Evolutionary conservation across 2,113 vertebrate species (phyloP).

Genomic region (Euleptes europaea): DNA sequence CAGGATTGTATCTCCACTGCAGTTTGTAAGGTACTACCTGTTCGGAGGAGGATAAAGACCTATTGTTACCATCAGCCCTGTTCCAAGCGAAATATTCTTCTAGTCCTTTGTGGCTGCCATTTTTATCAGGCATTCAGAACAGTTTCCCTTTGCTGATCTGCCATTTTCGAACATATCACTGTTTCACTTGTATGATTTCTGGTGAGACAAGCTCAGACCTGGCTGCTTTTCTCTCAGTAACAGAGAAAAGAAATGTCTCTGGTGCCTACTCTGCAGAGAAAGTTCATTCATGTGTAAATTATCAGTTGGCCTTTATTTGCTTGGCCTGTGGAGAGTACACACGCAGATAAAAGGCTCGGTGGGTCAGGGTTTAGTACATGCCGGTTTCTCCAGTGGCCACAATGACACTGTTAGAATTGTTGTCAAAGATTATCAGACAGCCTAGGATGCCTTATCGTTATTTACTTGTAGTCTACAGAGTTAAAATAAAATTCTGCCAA

Average conservation of each 20-base stretch:
- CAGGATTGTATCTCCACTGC: conserved; percentile 72
- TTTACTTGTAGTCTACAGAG: conserved; percentile 60
- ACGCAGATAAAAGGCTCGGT: conserved; percentile 76
- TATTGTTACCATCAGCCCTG: conserved; percentile 59
- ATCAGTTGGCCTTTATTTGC: conserved; percentile 80
- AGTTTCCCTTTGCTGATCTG: conserved; percentile 63
- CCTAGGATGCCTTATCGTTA: conserved; percentile 70
- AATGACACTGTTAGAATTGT: conserved; percentile 69
- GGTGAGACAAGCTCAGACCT: conserved; percentile 77
- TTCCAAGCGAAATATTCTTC: conserved; percentile 70
- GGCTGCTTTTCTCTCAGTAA: conserved; percentile 66
- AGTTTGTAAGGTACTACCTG: conserved; percentile 71
- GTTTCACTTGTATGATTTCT: conserved; percentile 70
- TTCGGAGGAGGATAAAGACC: conserved; percentile 72
- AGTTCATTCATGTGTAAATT: conserved; percentile 90
- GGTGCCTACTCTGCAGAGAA: conserved; percentile 72
- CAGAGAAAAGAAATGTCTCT: conserved; percentile 76
- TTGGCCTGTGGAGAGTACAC: conserved; percentile 79
- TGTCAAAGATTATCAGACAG: conserved; percentile 80
- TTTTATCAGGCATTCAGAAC: conserved; percentile 74
- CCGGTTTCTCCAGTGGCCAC: conserved; percentile 68
- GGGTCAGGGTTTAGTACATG: conserved; percentile 73
- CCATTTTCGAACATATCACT: conserved; percentile 59
- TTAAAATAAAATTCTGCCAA: conserved; percentile 52
- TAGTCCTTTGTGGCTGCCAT: conserved; percentile 72